Conservation (phyloP, 2,797 vertebrate species). For the Buceros bicornis region DNA sequence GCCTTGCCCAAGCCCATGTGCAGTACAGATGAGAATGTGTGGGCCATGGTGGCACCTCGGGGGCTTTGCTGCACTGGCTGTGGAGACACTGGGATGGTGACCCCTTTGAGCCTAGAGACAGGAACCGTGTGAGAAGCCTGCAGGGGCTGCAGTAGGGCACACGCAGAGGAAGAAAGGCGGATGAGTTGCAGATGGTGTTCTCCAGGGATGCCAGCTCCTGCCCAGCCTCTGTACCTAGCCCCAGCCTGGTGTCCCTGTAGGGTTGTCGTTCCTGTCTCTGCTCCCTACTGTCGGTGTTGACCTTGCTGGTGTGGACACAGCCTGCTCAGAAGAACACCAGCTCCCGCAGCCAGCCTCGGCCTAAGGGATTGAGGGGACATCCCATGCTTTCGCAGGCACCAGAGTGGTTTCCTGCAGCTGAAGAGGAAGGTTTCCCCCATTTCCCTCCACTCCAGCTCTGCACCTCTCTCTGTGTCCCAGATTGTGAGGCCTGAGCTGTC, state of each 20-base stretch:
- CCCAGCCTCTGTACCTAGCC: background rate
- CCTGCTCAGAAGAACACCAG: background rate
- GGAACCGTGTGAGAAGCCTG: fast-evolving
- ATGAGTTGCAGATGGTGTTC: background rate
- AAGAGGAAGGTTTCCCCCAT: background rate
- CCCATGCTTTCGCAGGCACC: background rate
- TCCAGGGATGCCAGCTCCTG: background rate
- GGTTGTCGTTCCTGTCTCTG: background rate
- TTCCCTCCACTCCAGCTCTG: background rate
- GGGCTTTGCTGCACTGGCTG: background rate
- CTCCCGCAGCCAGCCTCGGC: background rate
- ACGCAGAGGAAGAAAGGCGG: background rate
- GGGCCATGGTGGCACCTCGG: fast-evolving
- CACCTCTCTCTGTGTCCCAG: background rate
- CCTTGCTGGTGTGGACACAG: background rate
- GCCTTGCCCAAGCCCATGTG: fast-evolving
- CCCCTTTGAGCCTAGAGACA: background rate
- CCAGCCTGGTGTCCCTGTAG: background rate
- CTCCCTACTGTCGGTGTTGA: background rate
- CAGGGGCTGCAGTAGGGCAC: background rate
- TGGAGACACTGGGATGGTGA: background rate
- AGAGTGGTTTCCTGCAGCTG: background rate
- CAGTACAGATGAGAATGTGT: background rate
- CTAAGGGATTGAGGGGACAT: background rate
- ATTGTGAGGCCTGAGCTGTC: background rate